Conservation (phyloP, 2,113 vertebrate genomes). For the Prochilodus magdalenae region DNA sequence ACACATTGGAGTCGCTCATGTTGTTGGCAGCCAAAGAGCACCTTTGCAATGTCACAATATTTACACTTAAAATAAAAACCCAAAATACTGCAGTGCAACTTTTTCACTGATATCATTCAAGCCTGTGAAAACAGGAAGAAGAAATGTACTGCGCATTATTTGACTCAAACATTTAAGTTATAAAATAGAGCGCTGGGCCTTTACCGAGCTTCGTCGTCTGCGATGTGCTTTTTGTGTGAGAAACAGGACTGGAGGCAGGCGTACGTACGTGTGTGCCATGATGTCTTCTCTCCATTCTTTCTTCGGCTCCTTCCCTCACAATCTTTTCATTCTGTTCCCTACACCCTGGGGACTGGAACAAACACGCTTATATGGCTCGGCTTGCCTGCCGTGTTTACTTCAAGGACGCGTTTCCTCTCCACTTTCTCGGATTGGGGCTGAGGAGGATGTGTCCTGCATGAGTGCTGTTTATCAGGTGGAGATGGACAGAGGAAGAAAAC, state of each 20-base stretch:
- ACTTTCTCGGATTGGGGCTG: background rate
- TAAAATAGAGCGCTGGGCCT: conserved; percentile 21
- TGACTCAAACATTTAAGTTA: conserved; percentile 19
- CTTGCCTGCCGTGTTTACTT: background rate
- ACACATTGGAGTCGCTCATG: too few relatives aligned
- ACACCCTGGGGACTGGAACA: background rate
- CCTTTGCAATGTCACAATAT: too few relatives aligned
- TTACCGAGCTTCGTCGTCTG: background rate
- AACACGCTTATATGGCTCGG: background rate
- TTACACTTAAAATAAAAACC: background rate
- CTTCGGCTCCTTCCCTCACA: conserved; percentile 15
- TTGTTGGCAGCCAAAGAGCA: too few relatives aligned
- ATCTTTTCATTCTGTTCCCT: background rate
- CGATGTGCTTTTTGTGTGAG: conserved; percentile 3
- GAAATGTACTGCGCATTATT: background rate
- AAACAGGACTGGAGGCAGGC: background rate
- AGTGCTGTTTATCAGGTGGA: background rate
- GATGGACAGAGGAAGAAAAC: background rate
- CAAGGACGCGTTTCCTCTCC: conserved; percentile 2
- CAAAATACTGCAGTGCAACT: background rate
- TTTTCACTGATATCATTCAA: background rate
- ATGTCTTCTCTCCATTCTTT: conserved; percentile 17
- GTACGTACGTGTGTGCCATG: background rate
- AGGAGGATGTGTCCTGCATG: background rate
- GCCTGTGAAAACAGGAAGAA: background rate